Conservation (phyloP, 2,113 vertebrate species). For the Piliocolobus tephrosceles region DNA sequence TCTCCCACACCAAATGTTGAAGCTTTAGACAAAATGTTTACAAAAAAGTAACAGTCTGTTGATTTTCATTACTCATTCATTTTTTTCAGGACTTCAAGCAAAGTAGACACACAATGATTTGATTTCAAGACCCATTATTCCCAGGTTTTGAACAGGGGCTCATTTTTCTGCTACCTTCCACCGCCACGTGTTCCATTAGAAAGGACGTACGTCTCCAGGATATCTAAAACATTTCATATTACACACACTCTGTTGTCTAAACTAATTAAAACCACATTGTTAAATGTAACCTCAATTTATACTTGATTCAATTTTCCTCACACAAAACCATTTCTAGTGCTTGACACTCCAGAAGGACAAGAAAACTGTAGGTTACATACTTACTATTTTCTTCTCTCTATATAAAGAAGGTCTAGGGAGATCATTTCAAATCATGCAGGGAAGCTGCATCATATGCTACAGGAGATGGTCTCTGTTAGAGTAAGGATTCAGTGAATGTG, state of each 20-base stretch:
- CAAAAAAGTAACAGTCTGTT: background rate
- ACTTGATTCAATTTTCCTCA: background rate
- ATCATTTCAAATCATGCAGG: background rate
- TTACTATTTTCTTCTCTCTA: constrained; percentile 30
- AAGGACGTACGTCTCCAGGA: background rate
- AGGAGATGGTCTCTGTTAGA: constrained; percentile 16
- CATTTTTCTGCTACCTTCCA: background rate
- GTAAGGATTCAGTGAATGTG: background rate
- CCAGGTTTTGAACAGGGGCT: background rate
- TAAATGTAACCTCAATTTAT: background rate
- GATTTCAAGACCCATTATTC: background rate
- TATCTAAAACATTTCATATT: background rate
- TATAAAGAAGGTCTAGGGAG: background rate
- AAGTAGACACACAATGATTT: background rate
- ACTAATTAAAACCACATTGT: background rate
- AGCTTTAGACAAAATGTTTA: background rate
- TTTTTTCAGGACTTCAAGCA: background rate
- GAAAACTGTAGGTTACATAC: constrained; percentile 14
- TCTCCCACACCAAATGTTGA: background rate
- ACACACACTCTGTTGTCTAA: background rate
- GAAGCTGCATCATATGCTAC: background rate
- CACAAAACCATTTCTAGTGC: background rate
- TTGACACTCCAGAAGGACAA: background rate
- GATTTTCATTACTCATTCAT: background rate
- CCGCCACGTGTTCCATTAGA: background rate